Percentiles rank a stretch among this genome's conserved stretches.
phyloP scores from a whole-genome alignment of 2,888 invertebrate species.

The Acleris emargana region DNA sequence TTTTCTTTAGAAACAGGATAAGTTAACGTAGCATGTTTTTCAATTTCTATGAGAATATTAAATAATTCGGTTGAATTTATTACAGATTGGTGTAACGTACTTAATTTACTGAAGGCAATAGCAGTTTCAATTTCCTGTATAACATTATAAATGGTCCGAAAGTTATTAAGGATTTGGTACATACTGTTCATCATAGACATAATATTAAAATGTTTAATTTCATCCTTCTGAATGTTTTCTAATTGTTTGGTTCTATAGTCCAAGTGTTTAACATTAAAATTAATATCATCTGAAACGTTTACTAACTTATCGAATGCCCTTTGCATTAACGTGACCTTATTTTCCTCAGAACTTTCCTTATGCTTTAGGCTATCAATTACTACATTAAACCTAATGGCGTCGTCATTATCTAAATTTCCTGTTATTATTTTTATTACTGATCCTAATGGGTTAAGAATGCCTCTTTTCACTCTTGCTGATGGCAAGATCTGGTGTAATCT shows the following conservation, averaged over 20 bases:
- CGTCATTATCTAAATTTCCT: slow-evolving; percentile 44
- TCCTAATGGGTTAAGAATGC: slow-evolving; percentile 37
- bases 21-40: slow-evolving; percentile 24
- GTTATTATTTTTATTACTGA: slow-evolving; percentile 42
- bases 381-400: slow-evolving; percentile 35
- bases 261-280: slow-evolving; percentile 25
- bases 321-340: slow-evolving; percentile 27
- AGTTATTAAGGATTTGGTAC: slow-evolving; percentile 34
- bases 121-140: slow-evolving; percentile 36
- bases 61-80: slow-evolving; percentile 35
- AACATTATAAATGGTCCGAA: slow-evolving; percentile 32
- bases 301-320: slow-evolving; percentile 15
- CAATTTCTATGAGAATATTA: slow-evolving; percentile 15
- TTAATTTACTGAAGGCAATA: slow-evolving; percentile 35
- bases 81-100: slow-evolving; percentile 33
- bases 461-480: slow-evolving; percentile 32
- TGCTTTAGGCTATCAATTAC: slow-evolving; percentile 23
- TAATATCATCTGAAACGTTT: slow-evolving; percentile 30
- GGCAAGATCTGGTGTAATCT: slow-evolving; percentile 8
- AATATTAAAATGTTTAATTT: neutral
- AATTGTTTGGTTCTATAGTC: slow-evolving; percentile 14
- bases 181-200: slow-evolving; percentile 26
- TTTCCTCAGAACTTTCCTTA: slow-evolving; percentile 26
- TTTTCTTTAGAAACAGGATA: slow-evolving; percentile 25
- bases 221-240: slow-evolving; percentile 9